Percentiles rank a stretch among this genome's conserved stretches.
Evolutionary conservation across 2,113 vertebrate genomes (phyloP).

Genomic region (Ctenomys sociabilis): DNA sequence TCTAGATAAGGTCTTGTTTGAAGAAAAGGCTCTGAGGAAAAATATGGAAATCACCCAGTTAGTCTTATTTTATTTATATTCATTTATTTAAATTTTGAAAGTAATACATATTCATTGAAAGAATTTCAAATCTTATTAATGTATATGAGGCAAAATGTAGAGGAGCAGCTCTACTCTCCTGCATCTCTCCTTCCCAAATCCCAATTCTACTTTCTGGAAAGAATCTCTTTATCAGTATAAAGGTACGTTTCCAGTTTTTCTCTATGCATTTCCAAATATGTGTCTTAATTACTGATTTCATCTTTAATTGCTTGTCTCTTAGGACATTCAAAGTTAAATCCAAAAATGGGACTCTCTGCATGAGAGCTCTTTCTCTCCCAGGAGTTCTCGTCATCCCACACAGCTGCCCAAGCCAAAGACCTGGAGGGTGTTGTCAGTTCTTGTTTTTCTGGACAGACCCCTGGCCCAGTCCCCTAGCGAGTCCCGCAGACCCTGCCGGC

Average conservation of each 20-base stretch:
- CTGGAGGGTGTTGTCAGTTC: neutral
- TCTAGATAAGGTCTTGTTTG: constrained; percentile 58
- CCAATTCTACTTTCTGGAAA: neutral
- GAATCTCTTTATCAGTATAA: constrained; percentile 7
- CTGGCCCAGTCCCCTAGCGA: neutral
- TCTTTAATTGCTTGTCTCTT: constrained; percentile 36
- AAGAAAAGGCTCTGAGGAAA: constrained; percentile 61
- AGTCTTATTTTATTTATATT: constrained; percentile 68
- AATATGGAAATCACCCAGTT: constrained; percentile 51
- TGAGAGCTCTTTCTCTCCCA: neutral
- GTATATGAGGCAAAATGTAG: constrained; percentile 48
- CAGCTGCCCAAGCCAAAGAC: neutral
- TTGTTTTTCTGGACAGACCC: neutral
- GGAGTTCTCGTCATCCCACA: neutral
- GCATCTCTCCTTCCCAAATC: neutral
- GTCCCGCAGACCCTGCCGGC: neutral
- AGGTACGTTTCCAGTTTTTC: constrained; percentile 39
- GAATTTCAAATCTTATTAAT: constrained; percentile 54
- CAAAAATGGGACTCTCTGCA: neutral
- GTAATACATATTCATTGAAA: constrained; percentile 65
- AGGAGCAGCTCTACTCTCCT: neutral
- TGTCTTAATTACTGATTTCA: constrained; percentile 56
- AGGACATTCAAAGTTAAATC: neutral
- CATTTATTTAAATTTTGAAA: constrained; percentile 73
- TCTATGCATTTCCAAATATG: constrained; percentile 34